Percentiles rank a stretch among this genome's conserved stretches.
Conservation (phyloP, 2,888 invertebrate species). For the Hirtodrosophila cameraria region DNA sequence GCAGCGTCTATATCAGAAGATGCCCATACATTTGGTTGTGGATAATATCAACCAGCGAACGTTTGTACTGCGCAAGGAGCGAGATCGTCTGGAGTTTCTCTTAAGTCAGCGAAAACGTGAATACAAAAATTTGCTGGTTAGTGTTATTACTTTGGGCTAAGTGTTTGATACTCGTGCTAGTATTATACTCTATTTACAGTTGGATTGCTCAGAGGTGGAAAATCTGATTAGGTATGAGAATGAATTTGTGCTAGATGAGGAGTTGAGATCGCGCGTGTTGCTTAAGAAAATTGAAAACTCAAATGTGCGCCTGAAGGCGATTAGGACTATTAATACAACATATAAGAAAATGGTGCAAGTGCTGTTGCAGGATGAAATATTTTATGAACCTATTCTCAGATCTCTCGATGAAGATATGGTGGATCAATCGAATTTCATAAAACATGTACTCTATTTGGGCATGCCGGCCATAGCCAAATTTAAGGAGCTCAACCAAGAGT, state of each 20-base stretch:
- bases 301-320: constrained; percentile 81
- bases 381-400: constrained; percentile 82
- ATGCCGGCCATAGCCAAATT: constrained; percentile 80
- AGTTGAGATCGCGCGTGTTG: constrained; percentile 71
- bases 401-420: constrained; percentile 81
- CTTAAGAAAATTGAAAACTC: constrained; percentile 82
- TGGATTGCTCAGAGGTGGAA: constrained; percentile 73
- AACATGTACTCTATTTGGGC: constrained; percentile 81
- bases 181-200: constrained; percentile 41
- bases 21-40: constrained; percentile 81
- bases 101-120: constrained; percentile 65
- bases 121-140: constrained; percentile 76
- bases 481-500: constrained; percentile 74
- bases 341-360: constrained; percentile 82
- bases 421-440: constrained; percentile 82
- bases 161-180: not conserved
- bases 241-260: constrained; percentile 79
- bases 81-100: constrained; percentile 78
- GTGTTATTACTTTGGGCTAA: not conserved
- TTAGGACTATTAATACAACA: constrained; percentile 79
- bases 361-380: constrained; percentile 80
- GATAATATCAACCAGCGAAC: constrained; percentile 83
- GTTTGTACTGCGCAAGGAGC: constrained; percentile 82
- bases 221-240: constrained; percentile 82
- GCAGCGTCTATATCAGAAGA: constrained; percentile 81